Evolutionary conservation across 2,113 vertebrate genomes (phyloP), one percentile per base, ranked within the genome.

Genomic region (Pollimyrus isidori): DNA sequence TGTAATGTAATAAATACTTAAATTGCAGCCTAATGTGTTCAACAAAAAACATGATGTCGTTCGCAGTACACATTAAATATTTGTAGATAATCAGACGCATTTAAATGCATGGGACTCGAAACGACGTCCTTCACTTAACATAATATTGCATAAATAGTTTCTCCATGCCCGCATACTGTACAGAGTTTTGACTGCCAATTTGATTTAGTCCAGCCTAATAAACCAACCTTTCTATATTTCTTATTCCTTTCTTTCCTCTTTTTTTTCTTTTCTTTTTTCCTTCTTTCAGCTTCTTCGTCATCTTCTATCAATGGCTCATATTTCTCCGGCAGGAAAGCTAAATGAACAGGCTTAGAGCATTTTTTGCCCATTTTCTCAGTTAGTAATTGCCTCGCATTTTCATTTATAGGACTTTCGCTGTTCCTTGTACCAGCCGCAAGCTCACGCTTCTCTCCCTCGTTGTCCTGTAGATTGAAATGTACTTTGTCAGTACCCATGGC

Each of bases 251-350:
- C 91, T 83, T 90, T 89, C 53, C 46, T 88, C 21, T 23, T 91
- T 90, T 48, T 87, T n/a, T 87, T 88, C 87, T 91, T 91, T 50
- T 90, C 89, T 0, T 76, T 52, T 0, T 48, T 87, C 90, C 93
- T 92, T 85, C 91, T 92, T 35, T 84, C 87, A 35, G 88, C 92
- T 30, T 90, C 90, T 11, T 92, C 91, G 17, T n/a, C 87, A 49
- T 94, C 94, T 56, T 96, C 95, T 15, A 94, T 91, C 89, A 96
- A 93, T 3, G 94, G 94, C 1, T 96, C 92, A 23, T 96, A 96
- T 92, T 89, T 93, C 11, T 96, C 95, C 0, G 95, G 94, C 48
- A 96, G 92, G 21, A 95, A 88, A 4, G 92, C 88, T 91, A 96
- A 93, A 86, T 94, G 94, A 80, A 96, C 94, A 17, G 95, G 92